Base-by-base conservation (phyloP, 2,888 invertebrate species). In the Colostygia pectinataria region DNA sequence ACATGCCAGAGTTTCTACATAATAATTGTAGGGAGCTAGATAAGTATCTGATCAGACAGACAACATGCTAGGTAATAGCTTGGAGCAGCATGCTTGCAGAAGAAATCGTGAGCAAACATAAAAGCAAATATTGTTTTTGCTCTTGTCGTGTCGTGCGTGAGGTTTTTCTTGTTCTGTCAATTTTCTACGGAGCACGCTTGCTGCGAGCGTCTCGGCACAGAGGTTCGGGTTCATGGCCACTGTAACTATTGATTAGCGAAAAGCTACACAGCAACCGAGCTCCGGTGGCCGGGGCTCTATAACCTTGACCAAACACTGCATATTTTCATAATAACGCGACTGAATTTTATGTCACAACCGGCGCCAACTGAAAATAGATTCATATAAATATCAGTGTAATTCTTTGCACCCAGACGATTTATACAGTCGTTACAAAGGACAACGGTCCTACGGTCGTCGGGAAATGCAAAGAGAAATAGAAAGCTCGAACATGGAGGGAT, bases 161-260 rank as follows among this genome's bases (percentile, higher is more conserved):
- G 67, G 66, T 70, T 72, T 69, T 66, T 66, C 66, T 66, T 63
- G 57, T 59, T 66, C 53, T 42, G 52, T 66, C 62, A 64, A 59
- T 68, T 77, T 79, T 76, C 67, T 65, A 67, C 67, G 69, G 72
- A 71, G 66, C 66, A 59, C 50, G 53, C 52, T 54, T 41, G 53
- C 55, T 63, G 57, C 59, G 73, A 74, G 75, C 70, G 68, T 67
- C 20, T 20, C 20, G 6, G 2, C 20, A 6, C 65, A n/a, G n/a
- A n/a, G 31, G 69, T 64, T 67, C 53, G 78, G 74, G 85, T 87
- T 85, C 85, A 87, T 72, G 85, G 83, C 76, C 84, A 80, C 60
- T 67, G 68, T 71, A 81, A 83, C 80, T 85, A 88, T 87, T 82
- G 83, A 83, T 83, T 76, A 76, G 60, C 64, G 66, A 68, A 75